Evolutionary conservation across 2,888 invertebrate species (phyloP), one percentile per base, ranked within the genome.

Genomic region (Sesia bembeciformis): DNA sequence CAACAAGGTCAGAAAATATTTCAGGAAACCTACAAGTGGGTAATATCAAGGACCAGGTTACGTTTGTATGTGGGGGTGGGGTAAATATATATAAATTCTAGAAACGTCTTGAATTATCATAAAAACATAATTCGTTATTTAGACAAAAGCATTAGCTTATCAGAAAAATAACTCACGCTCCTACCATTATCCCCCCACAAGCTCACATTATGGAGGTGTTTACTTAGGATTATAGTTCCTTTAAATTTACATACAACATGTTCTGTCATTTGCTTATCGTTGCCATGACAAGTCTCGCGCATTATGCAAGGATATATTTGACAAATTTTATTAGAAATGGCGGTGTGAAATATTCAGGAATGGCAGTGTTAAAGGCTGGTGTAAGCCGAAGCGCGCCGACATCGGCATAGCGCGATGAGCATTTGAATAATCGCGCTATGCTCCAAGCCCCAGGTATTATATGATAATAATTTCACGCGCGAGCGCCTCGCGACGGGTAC

Each of bases 391-490:
- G 62, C 66, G 59, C 64, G 62, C 62, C 60, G 8, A 49, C 39
- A 54, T 54, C 40, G 66, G 62, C 64, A 74, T 70, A 71, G 70
- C 68, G 74, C 76, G 74, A 76, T 73, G 78, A 79, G 75, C 78
- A 87, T 87, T 87, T 86, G 84, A 88, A 88, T 88, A 88, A 87
- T 84, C 84, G 83, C 79, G 72, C 72, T 74, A 73, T 76, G 78
- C 69, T 79, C 80, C 76, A 75, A 78, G 73, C 72, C 72, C 69
- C 65, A 68, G 74, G 79, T 50, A 87, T 86, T 87, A 85, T 86
- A 87, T 88, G 86, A 88, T 88, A 89, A 88, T 89, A 86, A 86
- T 87, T 87, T 85, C 81, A 87, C 84, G 86, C 83, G 69, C 80
- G 79, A 81, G 78, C 76, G 79, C 72, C 66, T 76, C 76, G 65